Conservation (phyloP, 2,113 vertebrate species). For the Burhinus oedicnemus region DNA sequence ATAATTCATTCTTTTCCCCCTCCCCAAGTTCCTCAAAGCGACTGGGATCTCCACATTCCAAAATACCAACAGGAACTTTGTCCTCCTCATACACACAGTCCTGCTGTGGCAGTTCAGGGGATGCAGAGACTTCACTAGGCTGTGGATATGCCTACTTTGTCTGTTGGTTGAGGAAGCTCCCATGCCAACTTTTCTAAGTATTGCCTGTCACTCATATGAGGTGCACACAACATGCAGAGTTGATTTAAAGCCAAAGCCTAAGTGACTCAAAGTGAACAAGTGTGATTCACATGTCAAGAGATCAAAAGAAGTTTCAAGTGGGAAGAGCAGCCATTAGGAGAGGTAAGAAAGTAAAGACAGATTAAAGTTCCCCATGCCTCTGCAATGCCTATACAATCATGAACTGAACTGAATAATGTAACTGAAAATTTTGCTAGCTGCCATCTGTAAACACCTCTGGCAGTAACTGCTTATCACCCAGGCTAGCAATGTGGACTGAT, state of each 20-base stretch:
- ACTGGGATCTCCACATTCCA: background rate
- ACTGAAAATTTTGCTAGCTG: background rate
- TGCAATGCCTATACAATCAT: background rate
- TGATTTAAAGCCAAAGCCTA: background rate
- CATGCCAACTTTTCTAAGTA: background rate
- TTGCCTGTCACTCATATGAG: background rate
- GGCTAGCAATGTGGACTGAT: constrained; percentile 15
- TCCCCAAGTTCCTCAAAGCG: background rate
- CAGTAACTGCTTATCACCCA: constrained; percentile 10
- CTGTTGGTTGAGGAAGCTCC: background rate
- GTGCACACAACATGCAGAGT: background rate
- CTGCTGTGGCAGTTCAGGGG: background rate
- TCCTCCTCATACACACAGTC: background rate
- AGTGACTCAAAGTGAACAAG: constrained; percentile 5
- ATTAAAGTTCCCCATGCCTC: background rate
- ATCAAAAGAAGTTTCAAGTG: constrained; percentile 8
- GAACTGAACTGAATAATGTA: background rate
- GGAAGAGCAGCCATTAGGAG: background rate
- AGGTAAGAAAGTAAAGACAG: background rate
- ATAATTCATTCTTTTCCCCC: background rate
- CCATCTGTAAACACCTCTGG: constrained; percentile 16
- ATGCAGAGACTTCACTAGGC: background rate
- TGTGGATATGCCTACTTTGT: background rate
- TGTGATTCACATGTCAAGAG: background rate
- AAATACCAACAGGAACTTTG: background rate